phyloP scores from a whole-genome alignment of 2,113 vertebrate species.

The Cranoglanis bouderius region DNA sequence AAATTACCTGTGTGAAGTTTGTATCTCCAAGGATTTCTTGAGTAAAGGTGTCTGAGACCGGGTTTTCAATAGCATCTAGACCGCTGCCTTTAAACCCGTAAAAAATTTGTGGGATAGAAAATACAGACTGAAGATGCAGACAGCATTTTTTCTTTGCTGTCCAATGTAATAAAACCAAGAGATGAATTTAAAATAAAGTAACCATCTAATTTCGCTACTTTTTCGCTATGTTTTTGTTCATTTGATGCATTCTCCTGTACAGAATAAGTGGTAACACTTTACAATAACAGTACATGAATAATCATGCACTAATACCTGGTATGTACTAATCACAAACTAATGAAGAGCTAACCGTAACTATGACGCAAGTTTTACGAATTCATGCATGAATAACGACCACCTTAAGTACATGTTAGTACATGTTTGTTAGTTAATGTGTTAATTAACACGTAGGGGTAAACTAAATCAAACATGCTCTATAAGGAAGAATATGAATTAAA shows the following conservation, averaged over 20 bases:
- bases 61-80: background rate
- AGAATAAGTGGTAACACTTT: too few relatives aligned
- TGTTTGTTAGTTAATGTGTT: too few relatives aligned
- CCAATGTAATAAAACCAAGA: background rate
- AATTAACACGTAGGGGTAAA: too few relatives aligned
- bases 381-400: too few relatives aligned
- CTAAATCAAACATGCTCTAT: too few relatives aligned
- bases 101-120: background rate
- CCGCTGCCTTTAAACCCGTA: background rate
- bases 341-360: too few relatives aligned
- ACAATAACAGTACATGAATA: too few relatives aligned
- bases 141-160: background rate
- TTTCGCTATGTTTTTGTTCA: background rate
- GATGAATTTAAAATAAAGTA: background rate
- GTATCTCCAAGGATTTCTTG: background rate
- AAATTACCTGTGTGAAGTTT: background rate
- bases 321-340: too few relatives aligned
- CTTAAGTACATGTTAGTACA: too few relatives aligned
- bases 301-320: too few relatives aligned
- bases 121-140: background rate
- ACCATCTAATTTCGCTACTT: background rate
- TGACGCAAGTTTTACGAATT: too few relatives aligned
- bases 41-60: background rate
- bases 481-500: too few relatives aligned
- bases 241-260: background rate